Evolutionary conservation across 2,797 vertebrate genomes (phyloP).

Genomic region (Dendrocincla fuliginosa): DNA sequence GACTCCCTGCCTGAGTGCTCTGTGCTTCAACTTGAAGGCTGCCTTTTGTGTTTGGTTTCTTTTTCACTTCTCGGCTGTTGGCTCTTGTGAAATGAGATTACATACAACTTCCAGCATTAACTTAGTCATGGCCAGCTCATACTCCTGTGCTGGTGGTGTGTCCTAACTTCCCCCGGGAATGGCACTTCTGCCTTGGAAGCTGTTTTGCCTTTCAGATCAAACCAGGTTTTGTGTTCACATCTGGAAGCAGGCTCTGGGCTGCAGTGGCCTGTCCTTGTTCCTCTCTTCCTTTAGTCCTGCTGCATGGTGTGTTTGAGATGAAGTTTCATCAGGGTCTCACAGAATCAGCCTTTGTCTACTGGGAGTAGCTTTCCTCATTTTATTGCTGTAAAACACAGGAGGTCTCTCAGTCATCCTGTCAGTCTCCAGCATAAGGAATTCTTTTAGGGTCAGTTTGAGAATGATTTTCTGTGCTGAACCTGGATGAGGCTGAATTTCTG

Average conservation of each 20-base stretch:
- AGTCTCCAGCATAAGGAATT: background rate
- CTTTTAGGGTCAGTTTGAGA: background rate
- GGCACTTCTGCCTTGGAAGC: background rate
- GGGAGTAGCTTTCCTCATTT: background rate
- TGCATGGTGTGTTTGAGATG: fast-evolving
- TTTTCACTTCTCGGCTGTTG: background rate
- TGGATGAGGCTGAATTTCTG: background rate
- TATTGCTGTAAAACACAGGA: background rate
- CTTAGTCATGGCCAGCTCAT: background rate
- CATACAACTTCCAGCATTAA: background rate
- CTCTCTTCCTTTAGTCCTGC: background rate
- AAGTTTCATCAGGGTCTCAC: background rate
- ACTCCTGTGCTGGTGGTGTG: fast-evolving
- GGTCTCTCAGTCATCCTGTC: background rate
- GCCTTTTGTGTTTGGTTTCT: background rate
- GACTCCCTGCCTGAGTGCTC: fast-evolving
- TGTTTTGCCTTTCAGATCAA: background rate
- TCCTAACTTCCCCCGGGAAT: background rate
- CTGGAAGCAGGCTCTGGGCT: background rate
- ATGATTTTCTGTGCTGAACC: background rate
- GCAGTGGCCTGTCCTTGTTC: background rate
- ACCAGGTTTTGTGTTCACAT: background rate
- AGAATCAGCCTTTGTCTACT: background rate
- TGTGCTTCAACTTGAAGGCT: background rate
- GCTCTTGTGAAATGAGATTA: background rate